A percentile compares a stretch with the other conserved stretches of the same genome.
Conservation (phyloP, 1,140 invertebrate genomes). For the Dendrolimus kikuchii region DNA sequence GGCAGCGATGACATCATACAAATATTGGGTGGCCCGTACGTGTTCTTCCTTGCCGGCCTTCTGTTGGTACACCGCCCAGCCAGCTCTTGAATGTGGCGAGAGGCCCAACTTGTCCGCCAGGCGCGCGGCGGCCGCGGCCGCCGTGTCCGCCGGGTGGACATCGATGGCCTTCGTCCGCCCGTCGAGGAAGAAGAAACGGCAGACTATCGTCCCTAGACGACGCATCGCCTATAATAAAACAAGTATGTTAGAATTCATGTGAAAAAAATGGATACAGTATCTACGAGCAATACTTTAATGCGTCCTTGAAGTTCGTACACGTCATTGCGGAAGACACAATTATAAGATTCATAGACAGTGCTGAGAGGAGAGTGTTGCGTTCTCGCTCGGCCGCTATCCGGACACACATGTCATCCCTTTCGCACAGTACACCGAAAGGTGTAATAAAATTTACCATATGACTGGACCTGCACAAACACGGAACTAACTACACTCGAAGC, state of each 20-base stretch:
- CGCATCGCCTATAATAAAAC: slow-evolving; percentile 81
- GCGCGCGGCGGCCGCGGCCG: slow-evolving; percentile 89
- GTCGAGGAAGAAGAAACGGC: slow-evolving; percentile 96
- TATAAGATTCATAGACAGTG: neutral
- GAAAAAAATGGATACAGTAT: too few species aligned
- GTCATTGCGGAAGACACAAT: neutral
- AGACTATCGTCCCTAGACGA: slow-evolving; percentile 92
- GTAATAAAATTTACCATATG: too few species aligned
- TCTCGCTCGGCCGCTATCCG: too few species aligned
- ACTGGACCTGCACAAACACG: too few species aligned
- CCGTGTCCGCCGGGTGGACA: slow-evolving; percentile 95
- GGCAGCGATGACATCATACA: slow-evolving; percentile 94
- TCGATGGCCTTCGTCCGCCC: slow-evolving; percentile 96
- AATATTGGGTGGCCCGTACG: slow-evolving; percentile 92
- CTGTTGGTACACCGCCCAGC: slow-evolving; percentile 95
- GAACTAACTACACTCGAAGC: too few species aligned
- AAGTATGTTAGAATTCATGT: too few species aligned
- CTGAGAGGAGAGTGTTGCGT: too few species aligned
- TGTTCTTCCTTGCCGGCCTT: slow-evolving; percentile 90
- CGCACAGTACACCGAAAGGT: too few species aligned
- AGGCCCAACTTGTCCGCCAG: slow-evolving; percentile 92
- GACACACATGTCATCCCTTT: too few species aligned
- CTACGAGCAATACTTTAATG: too few species aligned
- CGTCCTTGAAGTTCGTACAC: too few species aligned
- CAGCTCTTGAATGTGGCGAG: slow-evolving; percentile 80